Evolutionary conservation across 2,797 vertebrate genomes (phyloP), one percentile per base, ranked within the genome.

Genomic region (Rousettus madagascariensis): DNA sequence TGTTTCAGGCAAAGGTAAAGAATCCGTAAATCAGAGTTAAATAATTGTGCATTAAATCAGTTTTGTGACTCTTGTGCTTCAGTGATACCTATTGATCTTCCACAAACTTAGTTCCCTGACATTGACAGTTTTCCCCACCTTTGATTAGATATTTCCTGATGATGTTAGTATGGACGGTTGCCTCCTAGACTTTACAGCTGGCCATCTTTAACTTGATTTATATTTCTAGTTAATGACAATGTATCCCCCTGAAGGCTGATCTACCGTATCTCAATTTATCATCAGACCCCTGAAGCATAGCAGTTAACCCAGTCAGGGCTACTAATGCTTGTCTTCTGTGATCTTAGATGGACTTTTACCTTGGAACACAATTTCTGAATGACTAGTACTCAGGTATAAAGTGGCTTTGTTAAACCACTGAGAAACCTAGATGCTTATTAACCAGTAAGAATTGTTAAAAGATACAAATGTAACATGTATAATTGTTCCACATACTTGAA

Each of bases 41-140:
- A 84, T 82, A 88, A 71, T 46, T 78, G 38, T 38, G 20, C n/a
- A 33, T 83, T 88, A 83, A 88, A 84, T 92, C 41, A 84, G 36
- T n/a, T 92, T 75, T 38, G 22, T 95, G 83, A 41, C 30, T 69
- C 1, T 36, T 80, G 65, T 78, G 15, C 55, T 71, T 84, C 19
- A 38, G 0, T 28, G 69, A 59, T 63, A 11, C 10, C 53, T 55
- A 13, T 26, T 92, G 24, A 20, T 95, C 15, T 71, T 86, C 13
- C 19, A 69, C 17, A 65, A 38, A 91, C 30, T 71, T 86, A 55
- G 5, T 38, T 80, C 15, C 36, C 69, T 79, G 20, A 26, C 91
- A n/a, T 43, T 49, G 65, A 28, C 19, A 41, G 11, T 63, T 86
- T 94, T 72, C 11, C 15, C 16, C 66, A 79, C 26, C 49, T 80